These are phyloP conservation scores for Caloenas nicobarica DNA, from an alignment of 2,113 vertebrate genomes.

Conservation along the genomic window DNA sequence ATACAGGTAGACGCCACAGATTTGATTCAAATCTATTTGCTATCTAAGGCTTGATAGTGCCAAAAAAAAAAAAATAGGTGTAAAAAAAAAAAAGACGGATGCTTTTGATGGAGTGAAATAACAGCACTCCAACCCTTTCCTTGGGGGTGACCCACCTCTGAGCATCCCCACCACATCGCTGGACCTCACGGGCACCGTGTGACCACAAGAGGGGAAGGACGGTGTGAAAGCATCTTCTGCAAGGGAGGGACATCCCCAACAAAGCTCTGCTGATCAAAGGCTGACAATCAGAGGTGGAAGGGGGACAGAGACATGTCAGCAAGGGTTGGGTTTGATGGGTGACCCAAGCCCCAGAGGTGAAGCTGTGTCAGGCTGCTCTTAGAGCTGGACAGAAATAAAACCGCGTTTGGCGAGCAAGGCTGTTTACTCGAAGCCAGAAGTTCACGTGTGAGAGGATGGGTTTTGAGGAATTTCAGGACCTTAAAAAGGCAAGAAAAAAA, in stretches of 20 bases:
- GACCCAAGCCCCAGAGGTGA: not conserved
- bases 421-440: not conserved
- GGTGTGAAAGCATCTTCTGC: not conserved
- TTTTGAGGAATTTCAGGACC: not conserved
- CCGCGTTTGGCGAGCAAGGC: not conserved
- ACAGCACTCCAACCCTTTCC: not conserved
- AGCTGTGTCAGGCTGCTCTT: not conserved
- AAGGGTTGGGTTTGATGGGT: not conserved
- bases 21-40: not conserved
- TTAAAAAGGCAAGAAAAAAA: not conserved
- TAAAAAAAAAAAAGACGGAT: not conserved
- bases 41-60: not conserved
- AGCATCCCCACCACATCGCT: rapidly evolving
- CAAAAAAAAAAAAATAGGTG: not conserved
- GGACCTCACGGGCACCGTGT: rapidly evolving
- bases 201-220: not conserved
- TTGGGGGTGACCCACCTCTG: not conserved
- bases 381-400: not conserved
- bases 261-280: not conserved
- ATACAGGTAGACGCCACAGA: not conserved
- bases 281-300: not conserved
- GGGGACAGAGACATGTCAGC: rapidly evolving
- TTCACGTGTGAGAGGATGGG: not conserved
- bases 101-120: not conserved
- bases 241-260: not conserved